Percentiles rank a stretch among this genome's conserved stretches.
phyloP scores from a whole-genome alignment of 2,797 vertebrate species.

The Nyctalus aviator region DNA sequence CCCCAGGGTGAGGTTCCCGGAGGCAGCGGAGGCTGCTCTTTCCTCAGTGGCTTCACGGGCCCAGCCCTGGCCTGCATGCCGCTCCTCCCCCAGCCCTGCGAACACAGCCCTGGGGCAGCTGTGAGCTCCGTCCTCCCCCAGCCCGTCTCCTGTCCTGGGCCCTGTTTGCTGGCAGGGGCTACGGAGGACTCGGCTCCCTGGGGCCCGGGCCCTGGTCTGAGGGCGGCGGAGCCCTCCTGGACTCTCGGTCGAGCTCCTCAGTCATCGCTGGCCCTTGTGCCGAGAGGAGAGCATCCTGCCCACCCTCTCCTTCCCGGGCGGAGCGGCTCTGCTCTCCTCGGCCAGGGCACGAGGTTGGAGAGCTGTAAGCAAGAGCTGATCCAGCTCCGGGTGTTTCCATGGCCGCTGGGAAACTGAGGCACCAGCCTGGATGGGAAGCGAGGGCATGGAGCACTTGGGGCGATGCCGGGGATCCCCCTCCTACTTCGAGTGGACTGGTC shows the following conservation, averaged over 20 bases:
- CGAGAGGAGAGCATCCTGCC: rapidly evolving
- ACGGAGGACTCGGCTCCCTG: not conserved
- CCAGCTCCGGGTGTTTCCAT: rapidly evolving
- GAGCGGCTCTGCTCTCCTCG: rapidly evolving
- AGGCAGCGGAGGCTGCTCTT: not conserved
- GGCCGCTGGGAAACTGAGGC: not conserved
- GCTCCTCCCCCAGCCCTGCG: rapidly evolving
- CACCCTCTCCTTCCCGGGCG: rapidly evolving
- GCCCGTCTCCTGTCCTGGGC: not conserved
- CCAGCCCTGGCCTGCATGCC: rapidly evolving
- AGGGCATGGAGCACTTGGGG: rapidly evolving
- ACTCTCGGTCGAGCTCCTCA: rapidly evolving
- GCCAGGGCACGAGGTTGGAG: rapidly evolving
- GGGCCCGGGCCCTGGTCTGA: too few relatives aligned
- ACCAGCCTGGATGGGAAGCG: rapidly evolving
- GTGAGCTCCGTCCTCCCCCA: rapidly evolving
- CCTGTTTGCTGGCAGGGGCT: not conserved
- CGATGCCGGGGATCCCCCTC: rapidly evolving
- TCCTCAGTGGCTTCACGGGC: not conserved
- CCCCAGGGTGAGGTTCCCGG: rapidly evolving
- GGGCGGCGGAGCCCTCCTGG: not conserved
- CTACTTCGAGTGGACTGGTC: rapidly evolving
- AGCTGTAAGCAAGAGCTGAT: rapidly evolving
- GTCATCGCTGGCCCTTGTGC: rapidly evolving
- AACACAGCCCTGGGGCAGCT: rapidly evolving